Percentiles rank a stretch among this genome's conserved stretches.
Evolutionary conservation across 35 echinoderm and acorn worm genomes (phyloP).

Genomic region (Hemicentrotus pulcherrimus): DNA sequence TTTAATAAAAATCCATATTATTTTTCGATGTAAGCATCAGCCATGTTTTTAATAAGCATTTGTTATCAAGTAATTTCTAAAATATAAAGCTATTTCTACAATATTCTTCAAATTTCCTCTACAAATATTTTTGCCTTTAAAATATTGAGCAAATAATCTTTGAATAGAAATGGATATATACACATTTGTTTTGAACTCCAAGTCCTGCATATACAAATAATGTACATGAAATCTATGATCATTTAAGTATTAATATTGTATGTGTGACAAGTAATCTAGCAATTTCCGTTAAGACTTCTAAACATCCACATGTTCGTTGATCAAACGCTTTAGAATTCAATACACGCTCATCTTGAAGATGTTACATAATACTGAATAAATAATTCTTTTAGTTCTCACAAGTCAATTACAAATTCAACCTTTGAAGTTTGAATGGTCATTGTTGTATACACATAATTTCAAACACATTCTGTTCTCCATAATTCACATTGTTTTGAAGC

Average conservation of each 20-base stretch:
- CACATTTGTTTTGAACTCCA: background rate
- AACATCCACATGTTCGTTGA: background rate
- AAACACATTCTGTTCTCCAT: background rate
- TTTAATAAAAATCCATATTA: background rate
- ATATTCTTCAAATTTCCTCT: background rate
- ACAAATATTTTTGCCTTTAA: background rate
- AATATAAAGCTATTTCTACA: too few species aligned
- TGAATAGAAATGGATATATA: too few species aligned
- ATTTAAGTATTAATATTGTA: background rate
- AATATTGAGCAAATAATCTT: background rate
- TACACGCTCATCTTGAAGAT: background rate
- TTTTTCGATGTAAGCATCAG: background rate
- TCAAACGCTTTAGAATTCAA: background rate
- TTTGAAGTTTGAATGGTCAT: background rate
- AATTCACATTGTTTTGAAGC: background rate
- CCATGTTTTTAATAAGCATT: background rate
- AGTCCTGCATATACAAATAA: background rate
- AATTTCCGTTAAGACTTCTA: background rate
- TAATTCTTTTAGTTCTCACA: background rate
- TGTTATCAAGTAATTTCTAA: too few species aligned
- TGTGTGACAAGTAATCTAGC: background rate
- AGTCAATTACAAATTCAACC: background rate
- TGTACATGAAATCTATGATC: background rate
- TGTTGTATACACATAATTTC: background rate
- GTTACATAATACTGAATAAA: background rate